phyloP scores from a whole-genome alignment of 2,113 vertebrate species.

The Pongo pygmaeus region DNA sequence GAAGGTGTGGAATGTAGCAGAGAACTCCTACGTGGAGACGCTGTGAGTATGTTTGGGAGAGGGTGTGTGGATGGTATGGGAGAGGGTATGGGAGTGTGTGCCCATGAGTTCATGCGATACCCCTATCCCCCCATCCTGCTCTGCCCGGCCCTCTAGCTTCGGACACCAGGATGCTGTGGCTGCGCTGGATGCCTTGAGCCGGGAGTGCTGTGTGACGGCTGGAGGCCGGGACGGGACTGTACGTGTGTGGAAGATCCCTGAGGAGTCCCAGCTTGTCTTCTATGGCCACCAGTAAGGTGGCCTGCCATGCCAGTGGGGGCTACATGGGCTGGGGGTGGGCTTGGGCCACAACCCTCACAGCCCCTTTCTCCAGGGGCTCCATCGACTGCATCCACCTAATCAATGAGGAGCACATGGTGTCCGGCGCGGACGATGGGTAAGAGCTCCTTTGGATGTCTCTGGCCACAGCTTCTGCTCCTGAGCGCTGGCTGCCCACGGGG shows the following conservation, averaged over 20 bases:
- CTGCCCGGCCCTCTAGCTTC: constrained; percentile 83
- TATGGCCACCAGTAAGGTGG: constrained; percentile 93
- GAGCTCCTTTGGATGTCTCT: background rate
- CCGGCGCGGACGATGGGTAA: constrained; percentile 96
- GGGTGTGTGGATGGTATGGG: rapidly evolving
- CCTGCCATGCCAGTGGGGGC: rapidly evolving
- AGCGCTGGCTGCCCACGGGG: rapidly evolving
- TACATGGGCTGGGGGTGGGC: rapidly evolving
- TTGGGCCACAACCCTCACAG: background rate
- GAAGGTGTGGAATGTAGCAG: constrained; percentile 97
- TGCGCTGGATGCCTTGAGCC: constrained; percentile 92
- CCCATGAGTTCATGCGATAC: rapidly evolving
- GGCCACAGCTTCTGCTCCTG: background rate
- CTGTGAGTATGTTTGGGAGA: constrained; percentile 87
- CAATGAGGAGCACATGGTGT: constrained; percentile 97
- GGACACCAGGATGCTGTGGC: constrained; percentile 96
- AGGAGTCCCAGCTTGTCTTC: constrained; percentile 97
- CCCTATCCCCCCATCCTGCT: background rate
- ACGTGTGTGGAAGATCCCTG: constrained; percentile 96
- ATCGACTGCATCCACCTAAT: constrained; percentile 97
- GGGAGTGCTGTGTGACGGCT: constrained; percentile 95
- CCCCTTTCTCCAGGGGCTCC: constrained; percentile 88
- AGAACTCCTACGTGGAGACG: constrained; percentile 96
- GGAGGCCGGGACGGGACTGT: constrained; percentile 94
- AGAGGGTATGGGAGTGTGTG: rapidly evolving